These are phyloP conservation scores for Hermodice carunculata DNA, from an alignment of 2,888 invertebrate genomes.

Conservation along the genomic window DNA sequence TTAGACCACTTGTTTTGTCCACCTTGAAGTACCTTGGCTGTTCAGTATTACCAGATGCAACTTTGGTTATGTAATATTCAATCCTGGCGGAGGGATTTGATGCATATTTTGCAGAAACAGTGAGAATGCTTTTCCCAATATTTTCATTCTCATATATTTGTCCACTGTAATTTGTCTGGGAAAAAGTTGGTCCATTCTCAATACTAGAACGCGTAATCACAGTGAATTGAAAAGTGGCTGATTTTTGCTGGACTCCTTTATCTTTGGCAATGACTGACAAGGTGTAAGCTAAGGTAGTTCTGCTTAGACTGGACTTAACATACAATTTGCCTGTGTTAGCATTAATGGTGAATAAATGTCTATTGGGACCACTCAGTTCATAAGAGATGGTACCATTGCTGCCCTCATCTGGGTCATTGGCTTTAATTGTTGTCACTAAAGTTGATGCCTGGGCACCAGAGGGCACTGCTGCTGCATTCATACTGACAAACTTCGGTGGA, in stretches of 20 bases:
- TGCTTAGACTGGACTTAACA: slow-evolving; percentile 11
- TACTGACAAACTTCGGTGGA: slow-evolving; percentile 21
- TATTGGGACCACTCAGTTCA: slow-evolving; percentile 21
- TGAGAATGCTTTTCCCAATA: slow-evolving; percentile 86
- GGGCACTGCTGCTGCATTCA: slow-evolving; percentile 16
- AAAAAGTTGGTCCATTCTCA: slow-evolving; percentile 71
- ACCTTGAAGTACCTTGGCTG: slow-evolving; percentile 78
- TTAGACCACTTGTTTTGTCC: slow-evolving; percentile 92
- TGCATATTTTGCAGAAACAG: slow-evolving; percentile 73
- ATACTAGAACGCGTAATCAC: slow-evolving; percentile 22
- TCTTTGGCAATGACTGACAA: slow-evolving; percentile 24
- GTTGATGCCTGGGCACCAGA: not conserved
- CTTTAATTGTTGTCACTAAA: slow-evolving; percentile 8
- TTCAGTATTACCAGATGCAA: slow-evolving; percentile 71
- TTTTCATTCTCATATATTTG: slow-evolving; percentile 91
- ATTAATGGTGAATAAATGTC: slow-evolving; percentile 25
- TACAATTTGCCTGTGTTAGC: slow-evolving; percentile 24
- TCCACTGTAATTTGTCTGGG: slow-evolving; percentile 78
- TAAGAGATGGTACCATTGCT: slow-evolving; percentile 16
- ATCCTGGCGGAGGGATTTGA: slow-evolving; percentile 71
- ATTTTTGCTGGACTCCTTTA: slow-evolving; percentile 22
- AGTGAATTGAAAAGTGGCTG: slow-evolving; percentile 21
- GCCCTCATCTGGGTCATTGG: slow-evolving; percentile 19
- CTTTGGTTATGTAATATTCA: slow-evolving; percentile 88
- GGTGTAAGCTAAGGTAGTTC: not conserved